Conservation (phyloP, 2,888 invertebrate species). For the Mesorhabditis belari region DNA sequence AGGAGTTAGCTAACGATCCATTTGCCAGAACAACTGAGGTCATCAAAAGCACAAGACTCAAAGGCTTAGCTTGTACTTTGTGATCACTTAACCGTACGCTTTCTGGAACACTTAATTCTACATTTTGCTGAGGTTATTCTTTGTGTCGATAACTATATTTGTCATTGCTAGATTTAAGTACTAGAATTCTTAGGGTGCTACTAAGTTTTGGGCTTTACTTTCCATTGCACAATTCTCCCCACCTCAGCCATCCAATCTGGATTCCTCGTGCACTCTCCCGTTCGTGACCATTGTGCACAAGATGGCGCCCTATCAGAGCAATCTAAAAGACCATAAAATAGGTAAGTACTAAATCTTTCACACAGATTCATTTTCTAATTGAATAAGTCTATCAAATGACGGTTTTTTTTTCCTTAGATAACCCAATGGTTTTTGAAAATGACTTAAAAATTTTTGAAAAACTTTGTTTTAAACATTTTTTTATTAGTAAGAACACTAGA, state of each 20-base stretch:
- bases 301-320: conserved; percentile 43
- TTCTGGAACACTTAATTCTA: not conserved
- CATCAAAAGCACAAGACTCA: not conserved
- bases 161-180: no score
- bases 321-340: no score
- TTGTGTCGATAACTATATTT: no score
- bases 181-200: no score
- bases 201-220: no score
- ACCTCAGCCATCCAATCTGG: conserved; percentile 42
- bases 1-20: no score
- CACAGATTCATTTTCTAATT: no score
- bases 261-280: conserved; percentile 43
- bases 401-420: not conserved
- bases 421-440: no score
- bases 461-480: not conserved
- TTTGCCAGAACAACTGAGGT: not conserved
- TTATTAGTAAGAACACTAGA: not conserved
- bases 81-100: not conserved
- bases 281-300: conserved; percentile 32
- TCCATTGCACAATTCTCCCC: no score
- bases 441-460: no score
- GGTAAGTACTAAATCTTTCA: no score
- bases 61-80: not conserved
- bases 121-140: no score
- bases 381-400: not conserved